phyloP scores from a whole-genome alignment of 1,140 invertebrate species.

The Rhizoglyphus robini region DNA sequence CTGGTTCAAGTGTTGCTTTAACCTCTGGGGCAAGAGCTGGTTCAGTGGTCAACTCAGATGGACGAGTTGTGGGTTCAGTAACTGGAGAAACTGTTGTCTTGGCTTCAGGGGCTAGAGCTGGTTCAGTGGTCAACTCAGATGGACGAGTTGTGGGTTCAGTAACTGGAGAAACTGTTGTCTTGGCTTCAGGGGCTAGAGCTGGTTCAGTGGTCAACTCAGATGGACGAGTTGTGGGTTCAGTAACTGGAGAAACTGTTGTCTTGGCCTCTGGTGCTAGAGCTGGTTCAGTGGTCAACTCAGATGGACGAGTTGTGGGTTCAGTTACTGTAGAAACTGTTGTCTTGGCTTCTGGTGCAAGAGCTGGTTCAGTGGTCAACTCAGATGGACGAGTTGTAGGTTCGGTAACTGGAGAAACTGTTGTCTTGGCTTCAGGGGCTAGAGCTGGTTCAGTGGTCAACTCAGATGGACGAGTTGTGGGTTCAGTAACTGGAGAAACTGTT shows the following conservation, averaged over 20 bases:
- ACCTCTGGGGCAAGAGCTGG: background rate
- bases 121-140: background rate
- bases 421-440: background rate
- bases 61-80: background rate
- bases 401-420: background rate
- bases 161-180: background rate
- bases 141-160: background rate
- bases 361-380: slow-evolving; percentile 11
- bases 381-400: background rate
- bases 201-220: background rate
- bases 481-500: background rate
- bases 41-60: background rate
- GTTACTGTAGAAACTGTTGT: slow-evolving; percentile 8
- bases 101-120: background rate
- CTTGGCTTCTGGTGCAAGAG: background rate
- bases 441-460: slow-evolving; percentile 5
- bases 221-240: no score
- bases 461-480: background rate
- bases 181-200: background rate
- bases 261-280: background rate
- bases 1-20: background rate
- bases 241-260: background rate
- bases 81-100: slow-evolving; percentile 18
- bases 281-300: slow-evolving; percentile 11
- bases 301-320: background rate